Percentiles rank a stretch among this genome's conserved stretches.
These are phyloP conservation scores for Mastigias papua DNA, from an alignment of 30 jellyfish, hydroid and myxozoan species.

Conservation along the genomic window DNA sequence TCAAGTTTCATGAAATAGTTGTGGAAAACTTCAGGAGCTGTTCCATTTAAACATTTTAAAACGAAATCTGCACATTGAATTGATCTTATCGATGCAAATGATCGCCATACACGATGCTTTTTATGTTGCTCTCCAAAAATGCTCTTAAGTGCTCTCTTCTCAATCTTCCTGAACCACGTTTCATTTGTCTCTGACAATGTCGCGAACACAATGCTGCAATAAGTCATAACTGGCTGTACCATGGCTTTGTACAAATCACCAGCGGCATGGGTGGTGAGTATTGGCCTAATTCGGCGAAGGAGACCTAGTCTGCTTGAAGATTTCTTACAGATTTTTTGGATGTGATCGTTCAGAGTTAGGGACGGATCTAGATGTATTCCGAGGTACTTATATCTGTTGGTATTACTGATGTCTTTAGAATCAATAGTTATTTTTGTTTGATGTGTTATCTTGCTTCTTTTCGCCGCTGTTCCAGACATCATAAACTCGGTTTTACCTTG, in stretches of 20 bases:
- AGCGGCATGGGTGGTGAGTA: constrained; percentile 54
- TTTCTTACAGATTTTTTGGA: constrained; percentile 43
- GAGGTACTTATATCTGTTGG: constrained; percentile 48
- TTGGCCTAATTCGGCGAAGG: constrained; percentile 49
- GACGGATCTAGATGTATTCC: constrained; percentile 47
- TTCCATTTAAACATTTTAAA: constrained; percentile 57
- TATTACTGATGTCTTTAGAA: constrained; percentile 27
- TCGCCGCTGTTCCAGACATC: constrained; percentile 59
- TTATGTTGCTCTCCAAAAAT: constrained; percentile 35
- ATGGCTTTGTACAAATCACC: constrained; percentile 17
- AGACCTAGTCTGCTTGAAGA: constrained; percentile 55
- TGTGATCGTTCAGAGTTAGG: constrained; percentile 46
- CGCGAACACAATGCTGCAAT: constrained; percentile 37
- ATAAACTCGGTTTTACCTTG: constrained; percentile 47
- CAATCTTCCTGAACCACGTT: constrained; percentile 61
- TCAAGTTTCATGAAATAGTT: constrained; percentile 53
- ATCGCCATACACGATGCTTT: constrained; percentile 9
- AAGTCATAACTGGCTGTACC: constrained; percentile 31
- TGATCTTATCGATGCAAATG: constrained; percentile 58
- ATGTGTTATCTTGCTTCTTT: constrained; percentile 34
- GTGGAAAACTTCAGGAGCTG: constrained; percentile 63
- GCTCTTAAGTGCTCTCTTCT: constrained; percentile 66
- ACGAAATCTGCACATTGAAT: constrained; percentile 5
- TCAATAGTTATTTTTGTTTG: constrained; percentile 24
- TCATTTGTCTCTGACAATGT: constrained; percentile 56